Conservation (phyloP, 2,113 vertebrate species). For the Sinocyclocheilus grahami region DNA sequence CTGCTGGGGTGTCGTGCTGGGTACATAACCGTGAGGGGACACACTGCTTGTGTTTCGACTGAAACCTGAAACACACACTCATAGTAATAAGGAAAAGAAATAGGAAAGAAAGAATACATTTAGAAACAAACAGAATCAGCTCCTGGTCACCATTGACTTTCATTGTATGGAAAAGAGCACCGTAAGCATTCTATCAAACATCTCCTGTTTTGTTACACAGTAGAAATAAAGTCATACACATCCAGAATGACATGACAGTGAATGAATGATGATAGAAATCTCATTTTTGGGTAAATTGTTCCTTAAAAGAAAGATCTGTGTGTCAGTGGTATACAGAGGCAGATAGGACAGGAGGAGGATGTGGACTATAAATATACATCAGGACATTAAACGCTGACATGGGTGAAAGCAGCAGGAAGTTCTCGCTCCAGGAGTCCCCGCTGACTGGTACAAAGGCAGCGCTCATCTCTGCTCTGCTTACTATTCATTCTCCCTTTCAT, state of each 20-base stretch:
- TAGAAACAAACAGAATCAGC: constrained; percentile 26
- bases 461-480: constrained; percentile 54
- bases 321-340: constrained; percentile 36
- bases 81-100: constrained; percentile 7
- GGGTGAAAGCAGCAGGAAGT: constrained; percentile 66
- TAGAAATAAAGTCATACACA: neutral
- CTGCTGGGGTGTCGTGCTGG: constrained; percentile 97
- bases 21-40: constrained; percentile 95
- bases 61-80: constrained; percentile 81
- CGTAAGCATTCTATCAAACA: neutral
- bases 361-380: constrained; percentile 68
- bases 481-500: constrained; percentile 63
- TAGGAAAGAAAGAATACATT: too few species aligned
- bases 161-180: neutral
- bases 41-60: constrained; percentile 97
- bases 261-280: neutral
- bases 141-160: neutral
- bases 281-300: neutral
- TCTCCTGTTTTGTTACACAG: neutral
- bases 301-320: neutral
- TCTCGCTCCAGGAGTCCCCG: constrained; percentile 65
- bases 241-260: neutral
- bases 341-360: constrained; percentile 56
- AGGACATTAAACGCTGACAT: constrained; percentile 68
- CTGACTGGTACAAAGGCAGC: constrained; percentile 60